Evolutionary conservation across 2,797 vertebrate genomes (phyloP), one percentile per base, ranked within the genome.

Genomic region (Falco peregrinus): DNA sequence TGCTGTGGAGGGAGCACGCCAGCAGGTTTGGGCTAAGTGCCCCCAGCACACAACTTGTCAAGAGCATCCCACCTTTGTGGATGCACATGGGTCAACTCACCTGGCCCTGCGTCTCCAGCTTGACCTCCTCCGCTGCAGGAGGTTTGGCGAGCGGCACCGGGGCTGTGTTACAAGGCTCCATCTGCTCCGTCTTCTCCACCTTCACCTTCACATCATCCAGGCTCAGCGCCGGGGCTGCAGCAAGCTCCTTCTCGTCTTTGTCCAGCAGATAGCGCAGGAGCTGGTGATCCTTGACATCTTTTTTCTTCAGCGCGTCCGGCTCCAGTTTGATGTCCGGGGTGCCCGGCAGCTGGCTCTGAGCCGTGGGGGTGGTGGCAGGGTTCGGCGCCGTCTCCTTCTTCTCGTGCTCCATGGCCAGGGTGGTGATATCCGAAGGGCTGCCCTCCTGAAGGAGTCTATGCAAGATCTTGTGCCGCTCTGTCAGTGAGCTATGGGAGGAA

Each of bases 261-360:
- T 99, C 99, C 84, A 99, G 98, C n/a, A 99, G 98, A 87, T 99
- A 99, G 13, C 99, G 98, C 17, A 99, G 98, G 63, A 99, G 98
- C 97, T 99, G 99, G 88, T 99, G 99, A 96, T 99, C 99, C 97
- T 99, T 99, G 28, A 98, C 98, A 25, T 99, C 99, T 87, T 98
- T 99, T 85, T 98, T 98, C 97, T 98, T 97, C 87, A 98, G 96
- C 43, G 93, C 61, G 8, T 97, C 90, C 22, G 94, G 56, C 85
- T 98, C 98, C 87, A 97, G 93, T 69, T 98, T 98, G 63, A 97
- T 83, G 26, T 95, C 97, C 0, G 96, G 51, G 25, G 82, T 96
- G 25, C 95, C 96, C 1, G 95, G 97, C 70, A 69, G 82, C 82
- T 97, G 98, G 48, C 37, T 95, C 88, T 63, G 97, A 64, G 31